phyloP scores from a whole-genome alignment of 30 jellyfish, hydroid and myxozoan genomes.

The Aurelia sp. region DNA sequence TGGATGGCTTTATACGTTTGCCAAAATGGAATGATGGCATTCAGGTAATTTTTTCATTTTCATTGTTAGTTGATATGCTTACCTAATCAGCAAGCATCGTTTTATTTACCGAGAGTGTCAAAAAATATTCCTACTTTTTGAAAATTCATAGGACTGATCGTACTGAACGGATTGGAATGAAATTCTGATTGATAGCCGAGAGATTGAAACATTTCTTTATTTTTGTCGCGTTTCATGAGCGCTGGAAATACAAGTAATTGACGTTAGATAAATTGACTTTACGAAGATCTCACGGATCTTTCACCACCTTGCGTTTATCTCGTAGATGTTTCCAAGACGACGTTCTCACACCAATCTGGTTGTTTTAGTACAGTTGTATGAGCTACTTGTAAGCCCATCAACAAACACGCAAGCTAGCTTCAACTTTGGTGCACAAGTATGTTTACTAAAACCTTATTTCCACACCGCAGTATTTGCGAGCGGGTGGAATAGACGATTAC shows the following conservation, averaged over 20 bases:
- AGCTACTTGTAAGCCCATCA: slow-evolving; percentile 14
- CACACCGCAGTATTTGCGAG: too few species aligned
- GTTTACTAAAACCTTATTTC: neutral
- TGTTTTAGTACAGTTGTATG: slow-evolving; percentile 67
- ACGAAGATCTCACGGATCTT: neutral
- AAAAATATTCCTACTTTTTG: too few species aligned
- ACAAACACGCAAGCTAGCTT: slow-evolving; percentile 7
- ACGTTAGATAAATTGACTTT: neutral
- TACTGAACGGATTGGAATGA: too few species aligned
- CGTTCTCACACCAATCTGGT: slow-evolving; percentile 64
- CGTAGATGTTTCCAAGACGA: slow-evolving; percentile 77
- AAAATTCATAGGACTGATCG: neutral
- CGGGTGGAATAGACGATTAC: too few species aligned
- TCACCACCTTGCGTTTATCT: neutral
- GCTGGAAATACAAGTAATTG: too few species aligned
- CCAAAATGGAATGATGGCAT: slow-evolving; percentile 77
- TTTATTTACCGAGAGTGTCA: too few species aligned
- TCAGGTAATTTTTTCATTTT: slow-evolving; percentile 21
- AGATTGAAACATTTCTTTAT: too few species aligned
- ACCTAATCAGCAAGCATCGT: too few species aligned
- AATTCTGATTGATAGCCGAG: too few species aligned
- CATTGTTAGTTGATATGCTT: neutral
- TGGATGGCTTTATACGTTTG: slow-evolving; percentile 77
- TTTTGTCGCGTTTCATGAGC: too few species aligned
- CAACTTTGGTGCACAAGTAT: slow-evolving; percentile 66